A percentile compares a stretch with the other conserved stretches of the same genome.
phyloP scores from a whole-genome alignment of 1,140 invertebrate species.

The Vollenhovia emeryi region DNA sequence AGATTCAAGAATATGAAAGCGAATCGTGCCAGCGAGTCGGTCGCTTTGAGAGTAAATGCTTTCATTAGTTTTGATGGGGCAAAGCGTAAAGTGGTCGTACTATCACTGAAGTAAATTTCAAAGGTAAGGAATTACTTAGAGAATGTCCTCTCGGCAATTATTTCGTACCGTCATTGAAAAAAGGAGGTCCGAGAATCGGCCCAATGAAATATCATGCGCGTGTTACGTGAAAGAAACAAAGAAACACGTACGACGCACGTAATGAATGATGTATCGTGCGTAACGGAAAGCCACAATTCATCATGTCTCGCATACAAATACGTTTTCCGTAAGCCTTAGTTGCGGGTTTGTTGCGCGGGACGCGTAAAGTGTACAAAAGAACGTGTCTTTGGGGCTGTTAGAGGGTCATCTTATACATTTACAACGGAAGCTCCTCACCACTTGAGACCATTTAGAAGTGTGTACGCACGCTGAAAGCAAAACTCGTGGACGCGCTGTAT shows the following conservation, averaged over 20 bases:
- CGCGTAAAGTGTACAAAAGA: constrained; percentile 3
- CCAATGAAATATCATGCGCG: neutral
- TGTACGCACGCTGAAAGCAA: constrained; percentile 70
- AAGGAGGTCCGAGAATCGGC: neutral
- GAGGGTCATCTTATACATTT: constrained; percentile 53
- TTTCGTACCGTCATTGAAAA: neutral
- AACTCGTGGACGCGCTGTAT: constrained; percentile 70
- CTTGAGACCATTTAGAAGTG: constrained; percentile 71
- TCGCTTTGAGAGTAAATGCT: constrained; percentile 58
- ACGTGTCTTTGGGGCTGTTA: neutral
- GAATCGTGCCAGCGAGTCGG: constrained; percentile 48
- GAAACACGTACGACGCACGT: neutral
- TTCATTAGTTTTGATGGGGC: constrained; percentile 58
- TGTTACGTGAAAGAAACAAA: neutral
- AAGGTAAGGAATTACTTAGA: constrained; percentile 49
- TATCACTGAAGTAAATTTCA: constrained; percentile 48
- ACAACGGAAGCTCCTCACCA: neutral
- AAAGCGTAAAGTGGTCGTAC: constrained; percentile 56
- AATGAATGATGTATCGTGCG: neutral
- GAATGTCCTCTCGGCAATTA: constrained; percentile 47
- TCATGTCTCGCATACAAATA: neutral
- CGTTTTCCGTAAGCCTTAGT: neutral
- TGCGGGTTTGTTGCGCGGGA: neutral
- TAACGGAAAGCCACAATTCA: neutral
- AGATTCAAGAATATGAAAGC: constrained; percentile 61